phyloP scores from a whole-genome alignment of 2,888 invertebrate species.

The Tuberolachnus salignus region DNA sequence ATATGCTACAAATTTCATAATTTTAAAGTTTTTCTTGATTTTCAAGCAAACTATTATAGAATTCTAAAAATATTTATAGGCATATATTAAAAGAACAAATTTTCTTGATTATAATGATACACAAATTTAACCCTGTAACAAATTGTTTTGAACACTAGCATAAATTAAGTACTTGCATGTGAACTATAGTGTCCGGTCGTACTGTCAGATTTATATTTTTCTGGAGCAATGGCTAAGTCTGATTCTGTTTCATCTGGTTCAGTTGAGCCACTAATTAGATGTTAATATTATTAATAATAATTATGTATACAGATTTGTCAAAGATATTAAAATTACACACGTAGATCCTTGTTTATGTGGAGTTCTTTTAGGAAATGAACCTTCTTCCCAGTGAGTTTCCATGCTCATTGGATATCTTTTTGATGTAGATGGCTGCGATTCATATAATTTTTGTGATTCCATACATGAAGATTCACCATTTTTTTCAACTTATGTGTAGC shows the following conservation, averaged over 20 bases:
- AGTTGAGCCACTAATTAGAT: conserved; percentile 59
- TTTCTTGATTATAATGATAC: no score
- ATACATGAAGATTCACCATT: conserved; percentile 50
- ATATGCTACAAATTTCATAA: no score
- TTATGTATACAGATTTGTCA: background rate
- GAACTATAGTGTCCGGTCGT: conserved; percentile 77
- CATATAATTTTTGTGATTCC: conserved; percentile 51
- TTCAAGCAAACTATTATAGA: no score
- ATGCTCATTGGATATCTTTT: conserved; percentile 63
- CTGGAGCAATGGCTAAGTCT: conserved; percentile 86
- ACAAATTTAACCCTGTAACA: no score
- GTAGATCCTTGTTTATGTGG: conserved; percentile 50
- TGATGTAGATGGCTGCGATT: conserved; percentile 58
- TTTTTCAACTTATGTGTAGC: conserved; percentile 23
- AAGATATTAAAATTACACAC: conserved; percentile 10
- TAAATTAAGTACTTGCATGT: conserved; percentile 64
- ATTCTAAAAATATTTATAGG: no score
- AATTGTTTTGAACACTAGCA: no score
- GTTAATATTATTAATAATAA: background rate
- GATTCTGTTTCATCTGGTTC: conserved; percentile 88
- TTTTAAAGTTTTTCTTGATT: no score
- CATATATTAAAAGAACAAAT: no score
- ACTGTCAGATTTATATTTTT: conserved; percentile 77
- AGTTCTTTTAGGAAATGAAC: conserved; percentile 58
- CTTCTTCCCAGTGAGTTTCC: conserved; percentile 77